These are phyloP conservation scores for Stichopus chloronotus DNA, from an alignment of 35 echinoderm and acorn worm species.

Conservation along the genomic window DNA sequence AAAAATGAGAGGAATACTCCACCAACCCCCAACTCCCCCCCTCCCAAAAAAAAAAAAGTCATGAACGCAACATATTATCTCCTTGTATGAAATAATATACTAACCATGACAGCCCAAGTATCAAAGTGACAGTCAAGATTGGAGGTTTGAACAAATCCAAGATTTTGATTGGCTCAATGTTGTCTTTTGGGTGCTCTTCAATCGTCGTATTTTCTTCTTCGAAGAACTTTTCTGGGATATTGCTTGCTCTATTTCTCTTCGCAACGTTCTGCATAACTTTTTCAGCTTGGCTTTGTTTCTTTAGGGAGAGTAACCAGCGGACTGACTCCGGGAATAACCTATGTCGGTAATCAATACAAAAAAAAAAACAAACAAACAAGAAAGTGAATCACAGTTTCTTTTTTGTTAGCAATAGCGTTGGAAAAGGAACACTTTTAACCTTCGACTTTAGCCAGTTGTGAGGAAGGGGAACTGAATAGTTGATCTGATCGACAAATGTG, in stretches of 20 bases:
- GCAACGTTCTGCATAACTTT: conserved; percentile 14
- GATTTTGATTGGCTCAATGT: not conserved
- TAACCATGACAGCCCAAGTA: not conserved
- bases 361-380: not conserved
- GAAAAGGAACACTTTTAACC: too few relatives aligned
- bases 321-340: conserved; percentile 18
- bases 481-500: too few relatives aligned
- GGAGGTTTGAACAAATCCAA: conserved; percentile 11
- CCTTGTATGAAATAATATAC: not conserved
- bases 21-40: too few relatives aligned
- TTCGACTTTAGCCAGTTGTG: too few relatives aligned
- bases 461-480: too few relatives aligned
- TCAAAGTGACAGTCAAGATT: not conserved
- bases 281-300: not conserved
- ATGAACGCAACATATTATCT: too few relatives aligned
- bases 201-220: not conserved
- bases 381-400: too few relatives aligned
- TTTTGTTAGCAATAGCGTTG: too few relatives aligned
- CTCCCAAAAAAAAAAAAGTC: too few relatives aligned
- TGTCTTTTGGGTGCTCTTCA: not conserved
- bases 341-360: not conserved
- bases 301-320: not conserved
- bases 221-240: conserved; percentile 2
- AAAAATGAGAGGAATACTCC: too few relatives aligned
- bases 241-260: not conserved